A percentile compares a stretch with the other conserved stretches of the same genome.
Evolutionary conservation across 2,113 vertebrate species (phyloP).

Genomic region (Hylia prasina): DNA sequence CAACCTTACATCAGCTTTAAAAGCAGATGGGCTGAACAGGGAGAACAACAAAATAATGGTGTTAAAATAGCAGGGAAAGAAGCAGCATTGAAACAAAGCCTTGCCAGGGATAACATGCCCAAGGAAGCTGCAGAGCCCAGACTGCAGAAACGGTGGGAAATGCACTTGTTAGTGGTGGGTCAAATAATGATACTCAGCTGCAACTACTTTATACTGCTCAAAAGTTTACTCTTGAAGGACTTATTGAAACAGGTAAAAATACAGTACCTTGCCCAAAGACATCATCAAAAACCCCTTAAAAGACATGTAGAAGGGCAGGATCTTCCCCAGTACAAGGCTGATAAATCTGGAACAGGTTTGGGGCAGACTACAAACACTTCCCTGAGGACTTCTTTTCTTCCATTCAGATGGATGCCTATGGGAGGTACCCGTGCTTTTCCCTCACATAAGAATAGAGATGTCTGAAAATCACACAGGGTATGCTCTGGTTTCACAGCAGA

Average conservation of each 20-base stretch:
- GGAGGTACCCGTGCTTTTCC: not conserved
- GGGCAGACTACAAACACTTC: not conserved
- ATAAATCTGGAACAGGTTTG: not conserved
- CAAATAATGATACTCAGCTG: not conserved
- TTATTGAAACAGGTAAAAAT: not conserved
- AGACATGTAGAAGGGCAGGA: not conserved
- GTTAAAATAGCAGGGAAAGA: not conserved
- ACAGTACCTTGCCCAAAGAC: not conserved
- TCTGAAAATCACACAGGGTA: not conserved
- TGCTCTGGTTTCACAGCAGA: not conserved
- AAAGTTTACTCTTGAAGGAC: not conserved
- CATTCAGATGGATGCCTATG: not conserved
- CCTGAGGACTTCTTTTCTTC: not conserved
- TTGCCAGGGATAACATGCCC: not conserved
- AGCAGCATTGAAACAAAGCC: not conserved
- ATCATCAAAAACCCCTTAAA: not conserved
- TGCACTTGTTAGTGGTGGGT: not conserved
- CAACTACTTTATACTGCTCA: not conserved
- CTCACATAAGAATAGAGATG: not conserved
- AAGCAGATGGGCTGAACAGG: not conserved
- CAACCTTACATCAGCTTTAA: not conserved
- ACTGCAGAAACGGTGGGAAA: not conserved
- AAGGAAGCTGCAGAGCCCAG: not conserved
- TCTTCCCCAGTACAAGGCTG: not conserved
- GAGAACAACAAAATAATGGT: not conserved